Conservation (phyloP, 2,888 invertebrate genomes). For the Arctia plantaginis region DNA sequence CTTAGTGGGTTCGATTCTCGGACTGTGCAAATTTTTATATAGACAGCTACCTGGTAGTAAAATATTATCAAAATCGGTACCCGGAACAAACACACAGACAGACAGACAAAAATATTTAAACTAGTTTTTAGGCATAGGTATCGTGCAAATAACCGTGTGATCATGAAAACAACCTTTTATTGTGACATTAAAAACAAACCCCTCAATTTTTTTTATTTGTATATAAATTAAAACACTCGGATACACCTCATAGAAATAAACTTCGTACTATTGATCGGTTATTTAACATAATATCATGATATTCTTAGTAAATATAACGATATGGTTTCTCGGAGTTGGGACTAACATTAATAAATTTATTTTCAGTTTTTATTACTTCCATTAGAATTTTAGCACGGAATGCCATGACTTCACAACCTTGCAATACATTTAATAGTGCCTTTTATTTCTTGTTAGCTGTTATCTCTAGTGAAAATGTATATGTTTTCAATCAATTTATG, state of each 20-base stretch:
- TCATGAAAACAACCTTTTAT: no score
- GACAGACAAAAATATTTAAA: no score
- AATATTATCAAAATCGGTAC: no score
- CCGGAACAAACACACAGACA: no score
- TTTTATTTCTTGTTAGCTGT: not conserved
- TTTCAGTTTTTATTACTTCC: not conserved
- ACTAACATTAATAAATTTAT: not conserved
- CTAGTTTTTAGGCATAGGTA: no score
- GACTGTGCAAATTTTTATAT: no score
- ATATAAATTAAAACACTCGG: conserved; percentile 39
- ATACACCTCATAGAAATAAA: conserved; percentile 26
- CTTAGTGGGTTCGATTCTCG: no score
- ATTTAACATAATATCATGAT: conserved; percentile 12
- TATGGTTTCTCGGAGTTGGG: not conserved
- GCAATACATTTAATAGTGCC: not conserved
- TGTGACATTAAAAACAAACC: no score
- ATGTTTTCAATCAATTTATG: no score
- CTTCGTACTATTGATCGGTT: conserved; percentile 17
- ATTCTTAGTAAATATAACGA: not conserved
- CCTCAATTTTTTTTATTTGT: no score
- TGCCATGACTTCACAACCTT: not conserved
- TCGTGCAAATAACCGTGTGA: no score
- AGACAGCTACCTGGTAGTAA: no score
- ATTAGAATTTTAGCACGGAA: not conserved
- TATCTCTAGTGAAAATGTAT: not conserved